phyloP scores from a whole-genome alignment of 2,888 invertebrate genomes.

The Drosophila ochracea region DNA sequence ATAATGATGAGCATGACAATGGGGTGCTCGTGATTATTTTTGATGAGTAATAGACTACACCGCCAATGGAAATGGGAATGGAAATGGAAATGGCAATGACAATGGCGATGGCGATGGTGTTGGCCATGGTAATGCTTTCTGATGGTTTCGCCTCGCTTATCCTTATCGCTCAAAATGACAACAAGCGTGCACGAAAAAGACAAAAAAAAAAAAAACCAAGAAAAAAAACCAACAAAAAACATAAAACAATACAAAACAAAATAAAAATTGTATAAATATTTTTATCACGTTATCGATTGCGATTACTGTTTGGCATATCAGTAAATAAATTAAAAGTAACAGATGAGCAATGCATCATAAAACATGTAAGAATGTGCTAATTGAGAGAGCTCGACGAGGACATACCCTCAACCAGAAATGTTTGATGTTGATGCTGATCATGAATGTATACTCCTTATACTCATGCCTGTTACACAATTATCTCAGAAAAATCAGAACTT shows the following conservation, averaged over 20 bases:
- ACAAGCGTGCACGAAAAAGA: neutral
- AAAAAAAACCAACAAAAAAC: neutral
- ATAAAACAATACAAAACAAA: conserved; percentile 29
- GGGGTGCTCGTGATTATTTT: conserved; percentile 45
- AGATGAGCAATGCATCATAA: conserved; percentile 52
- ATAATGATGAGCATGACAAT: conserved; percentile 39
- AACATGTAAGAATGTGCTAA: neutral
- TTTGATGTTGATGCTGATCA: no score
- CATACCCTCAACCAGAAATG: neutral
- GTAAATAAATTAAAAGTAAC: conserved; percentile 71
- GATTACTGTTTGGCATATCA: conserved; percentile 68
- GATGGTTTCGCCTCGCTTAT: conserved; percentile 39
- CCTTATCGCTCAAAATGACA: conserved; percentile 40
- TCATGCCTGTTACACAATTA: neutral
- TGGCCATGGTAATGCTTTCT: conserved; percentile 26
- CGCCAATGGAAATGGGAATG: conserved; percentile 49
- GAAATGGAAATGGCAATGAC: neutral
- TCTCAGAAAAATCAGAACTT: neutral
- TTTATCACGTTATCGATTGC: conserved; percentile 78
- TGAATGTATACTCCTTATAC: no score
- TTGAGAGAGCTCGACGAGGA: neutral
- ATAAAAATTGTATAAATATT: conserved; percentile 61
- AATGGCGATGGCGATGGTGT: conserved; percentile 28
- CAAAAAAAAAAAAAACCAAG: neutral
- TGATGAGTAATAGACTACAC: conserved; percentile 62